Evolutionary conservation across 2,888 invertebrate genomes (phyloP).

Genomic region (Diploptera punctata): DNA sequence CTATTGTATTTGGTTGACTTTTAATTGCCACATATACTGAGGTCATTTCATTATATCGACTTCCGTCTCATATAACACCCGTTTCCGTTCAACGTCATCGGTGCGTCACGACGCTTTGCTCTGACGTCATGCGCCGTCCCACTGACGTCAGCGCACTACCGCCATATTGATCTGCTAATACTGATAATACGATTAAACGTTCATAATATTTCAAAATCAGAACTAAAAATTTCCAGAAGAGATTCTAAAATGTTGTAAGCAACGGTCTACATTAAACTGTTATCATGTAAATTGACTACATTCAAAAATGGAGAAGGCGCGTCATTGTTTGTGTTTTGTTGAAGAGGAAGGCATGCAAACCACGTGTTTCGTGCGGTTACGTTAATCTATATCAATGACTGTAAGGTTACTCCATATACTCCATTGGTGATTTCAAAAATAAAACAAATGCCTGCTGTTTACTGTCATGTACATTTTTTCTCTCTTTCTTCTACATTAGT

Average conservation of each 20-base stretch:
- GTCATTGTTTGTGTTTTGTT: too few relatives aligned
- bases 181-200: slow-evolving; percentile 3
- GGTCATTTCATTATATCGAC: slow-evolving; percentile 12
- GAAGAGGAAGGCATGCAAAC: background rate
- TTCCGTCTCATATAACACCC: slow-evolving; percentile 17
- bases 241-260: background rate
- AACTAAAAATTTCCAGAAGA: background rate
- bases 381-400: too few relatives aligned
- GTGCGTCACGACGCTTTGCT: slow-evolving; percentile 25
- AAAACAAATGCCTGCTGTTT: too few relatives aligned
- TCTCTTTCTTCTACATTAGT: too few relatives aligned
- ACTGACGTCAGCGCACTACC: slow-evolving; percentile 25
- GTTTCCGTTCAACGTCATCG: slow-evolving; percentile 11
- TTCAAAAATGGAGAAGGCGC: too few relatives aligned
- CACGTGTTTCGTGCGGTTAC: too few relatives aligned
- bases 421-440: too few relatives aligned
- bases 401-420: too few relatives aligned
- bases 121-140: slow-evolving; percentile 24
- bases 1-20: too few relatives aligned
- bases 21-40: slow-evolving; percentile 2
- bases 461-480: too few relatives aligned
- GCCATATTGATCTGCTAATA: slow-evolving; percentile 15
- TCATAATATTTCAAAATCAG: background rate
- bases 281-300: too few relatives aligned
- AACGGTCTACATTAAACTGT: too few relatives aligned